Conservation (phyloP, 2,797 vertebrate species). For the Melanotaenia trifasciata region DNA sequence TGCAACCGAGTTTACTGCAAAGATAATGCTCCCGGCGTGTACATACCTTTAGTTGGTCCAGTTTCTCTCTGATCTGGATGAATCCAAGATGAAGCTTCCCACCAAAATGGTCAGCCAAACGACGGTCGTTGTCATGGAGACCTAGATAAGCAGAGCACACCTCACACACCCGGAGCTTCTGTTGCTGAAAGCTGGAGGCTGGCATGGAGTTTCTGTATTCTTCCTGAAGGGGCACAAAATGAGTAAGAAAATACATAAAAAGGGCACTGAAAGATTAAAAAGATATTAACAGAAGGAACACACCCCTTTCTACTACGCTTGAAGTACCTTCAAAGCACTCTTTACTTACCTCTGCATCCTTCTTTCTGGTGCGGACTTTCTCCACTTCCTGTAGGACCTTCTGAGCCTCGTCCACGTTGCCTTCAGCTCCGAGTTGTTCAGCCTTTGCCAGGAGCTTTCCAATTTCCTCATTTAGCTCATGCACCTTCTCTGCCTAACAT, state of each 20-base stretch:
- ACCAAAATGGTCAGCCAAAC: constrained; percentile 97
- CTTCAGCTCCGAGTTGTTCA: constrained; percentile 96
- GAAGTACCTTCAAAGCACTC: neutral
- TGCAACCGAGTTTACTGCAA: neutral
- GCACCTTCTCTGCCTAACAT: constrained; percentile 95
- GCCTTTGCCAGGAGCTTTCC: constrained; percentile 98
- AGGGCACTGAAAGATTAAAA: neutral
- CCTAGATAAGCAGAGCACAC: constrained; percentile 98
- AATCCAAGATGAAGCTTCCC: constrained; percentile 98
- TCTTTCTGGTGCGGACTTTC: constrained; percentile 94
- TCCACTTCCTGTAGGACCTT: constrained; percentile 98
- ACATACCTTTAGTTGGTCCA: constrained; percentile 93
- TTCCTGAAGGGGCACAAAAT: constrained; percentile 81
- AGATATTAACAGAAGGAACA: neutral
- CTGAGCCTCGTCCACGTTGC: constrained; percentile 97
- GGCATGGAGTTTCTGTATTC: constrained; percentile 99
- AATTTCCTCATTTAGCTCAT: constrained; percentile 98
- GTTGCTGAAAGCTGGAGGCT: constrained; percentile 98
- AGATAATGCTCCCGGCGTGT: neutral
- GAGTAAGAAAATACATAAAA: neutral
- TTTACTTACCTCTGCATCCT: constrained; percentile 93
- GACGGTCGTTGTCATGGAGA: constrained; percentile 97
- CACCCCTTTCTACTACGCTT: rapidly evolving
- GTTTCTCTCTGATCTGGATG: constrained; percentile 98
- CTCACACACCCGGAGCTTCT: constrained; percentile 97